Evolutionary conservation across 2,113 vertebrate species (phyloP), one percentile per base, ranked within the genome.

Genomic region (Pyxicephalus adspersus): DNA sequence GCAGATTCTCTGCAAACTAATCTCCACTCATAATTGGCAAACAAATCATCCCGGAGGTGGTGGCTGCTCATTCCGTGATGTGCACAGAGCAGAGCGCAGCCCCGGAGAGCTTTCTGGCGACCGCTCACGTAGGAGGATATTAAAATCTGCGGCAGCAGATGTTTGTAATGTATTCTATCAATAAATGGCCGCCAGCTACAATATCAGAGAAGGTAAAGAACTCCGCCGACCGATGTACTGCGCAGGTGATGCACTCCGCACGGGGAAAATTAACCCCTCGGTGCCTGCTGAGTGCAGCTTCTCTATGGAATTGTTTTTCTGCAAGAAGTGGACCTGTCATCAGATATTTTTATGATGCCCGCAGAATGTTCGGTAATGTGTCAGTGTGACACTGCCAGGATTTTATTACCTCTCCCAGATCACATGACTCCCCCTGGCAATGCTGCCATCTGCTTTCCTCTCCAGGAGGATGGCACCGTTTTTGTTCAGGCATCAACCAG

Each of bases 41-140:
- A 71, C 60, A 55, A 80, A 23, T 70, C 50, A n/a, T 25, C 29
- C 72, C 72, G 7, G 16, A 20, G 58, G 31, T 26, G 18, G 57
- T 5, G 16, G 51, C 22, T 18, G 9, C 54, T 60, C 13, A 26
- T 11, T 8, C 9, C 2, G 50, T 20, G 9, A 23, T 55, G n/a
- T 74, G 60, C 17, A 25, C 38, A 17, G 63, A 66, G 63, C 34
- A 1, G 5, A 25, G 18, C 29, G 31, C 28, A 54, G 34, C 45
- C 64, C 3, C 8, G 1, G 6, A 18, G 57, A 18, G n/a, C 25
- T 63, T 71, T 66, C 38, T 52, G 25, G 15, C 58, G 31, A 61
- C 66, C 25, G 63, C 63, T 72, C 57, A 52, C 34, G 55, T 20
- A 29, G 66, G 70, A 68, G 77, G 77, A 64, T 71, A 72, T 64